phyloP scores from a whole-genome alignment of 2,888 invertebrate genomes.

The Ypsolopha scabrella region DNA sequence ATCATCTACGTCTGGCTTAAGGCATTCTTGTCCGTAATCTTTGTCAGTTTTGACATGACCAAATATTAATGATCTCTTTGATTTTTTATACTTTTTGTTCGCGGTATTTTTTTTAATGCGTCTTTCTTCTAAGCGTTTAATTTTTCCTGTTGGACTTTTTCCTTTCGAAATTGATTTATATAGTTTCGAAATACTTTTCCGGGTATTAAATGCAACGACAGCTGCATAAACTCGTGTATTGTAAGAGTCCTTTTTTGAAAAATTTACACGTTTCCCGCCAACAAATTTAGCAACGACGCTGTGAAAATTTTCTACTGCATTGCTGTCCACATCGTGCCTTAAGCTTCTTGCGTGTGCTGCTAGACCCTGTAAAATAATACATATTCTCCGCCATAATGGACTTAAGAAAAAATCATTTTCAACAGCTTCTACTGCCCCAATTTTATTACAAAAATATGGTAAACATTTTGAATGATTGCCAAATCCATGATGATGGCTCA shows the following conservation, averaged over 20 bases:
- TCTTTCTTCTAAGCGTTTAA: not conserved
- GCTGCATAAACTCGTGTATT: conserved; percentile 20
- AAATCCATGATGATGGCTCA: conserved; percentile 1
- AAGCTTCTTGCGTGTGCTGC: conserved; percentile 9
- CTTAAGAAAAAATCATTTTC: not conserved
- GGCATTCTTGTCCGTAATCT: not conserved
- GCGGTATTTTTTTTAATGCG: not conserved
- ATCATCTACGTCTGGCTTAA: conserved; percentile 5
- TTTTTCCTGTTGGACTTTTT: not conserved
- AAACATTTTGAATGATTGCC: not conserved
- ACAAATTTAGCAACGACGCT: conserved; percentile 20
- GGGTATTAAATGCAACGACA: conserved; percentile 19
- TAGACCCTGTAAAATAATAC: not conserved
- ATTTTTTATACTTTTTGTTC: not conserved
- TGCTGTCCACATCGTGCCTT: conserved; percentile 16
- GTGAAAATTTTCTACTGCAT: conserved; percentile 21
- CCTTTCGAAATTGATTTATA: not conserved
- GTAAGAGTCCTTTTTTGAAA: conserved; percentile 14
- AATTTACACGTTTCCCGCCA: conserved; percentile 25
- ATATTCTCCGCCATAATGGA: not conserved
- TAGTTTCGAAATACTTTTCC: conserved; percentile 2
- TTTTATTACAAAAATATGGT: conserved; percentile 3
- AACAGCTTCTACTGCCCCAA: not conserved
- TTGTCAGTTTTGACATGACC: not conserved
- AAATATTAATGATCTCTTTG: not conserved